Conservation (phyloP, 2,888 invertebrate species). For the Trachelus tabidus region DNA sequence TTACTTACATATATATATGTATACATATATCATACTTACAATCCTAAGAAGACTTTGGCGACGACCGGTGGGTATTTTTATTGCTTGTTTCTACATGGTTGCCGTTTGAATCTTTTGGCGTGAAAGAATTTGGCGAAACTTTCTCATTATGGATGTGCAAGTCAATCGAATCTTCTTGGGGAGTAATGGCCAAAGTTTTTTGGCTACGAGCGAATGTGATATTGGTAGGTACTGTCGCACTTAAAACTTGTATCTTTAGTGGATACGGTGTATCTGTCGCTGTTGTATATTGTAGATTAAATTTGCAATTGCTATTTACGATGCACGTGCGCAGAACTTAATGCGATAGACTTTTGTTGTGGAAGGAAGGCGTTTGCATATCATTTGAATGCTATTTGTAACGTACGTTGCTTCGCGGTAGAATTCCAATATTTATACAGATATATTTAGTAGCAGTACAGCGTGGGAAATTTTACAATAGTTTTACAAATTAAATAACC, state of each 20-base stretch:
- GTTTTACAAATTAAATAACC: not conserved
- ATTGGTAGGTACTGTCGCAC: not conserved
- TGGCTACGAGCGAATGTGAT: not conserved
- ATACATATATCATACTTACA: not conserved
- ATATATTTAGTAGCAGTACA: not conserved
- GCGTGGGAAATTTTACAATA: not conserved
- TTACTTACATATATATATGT: not conserved
- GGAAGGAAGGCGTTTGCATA: not conserved
- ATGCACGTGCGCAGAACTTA: not conserved
- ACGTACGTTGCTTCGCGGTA: not conserved
- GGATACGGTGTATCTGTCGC: not conserved
- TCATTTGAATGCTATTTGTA: not conserved
- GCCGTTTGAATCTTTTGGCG: not conserved
- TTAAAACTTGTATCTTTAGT: not conserved
- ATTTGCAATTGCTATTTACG: not conserved
- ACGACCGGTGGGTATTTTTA: not conserved
- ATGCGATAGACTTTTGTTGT: not conserved
- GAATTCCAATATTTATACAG: not conserved
- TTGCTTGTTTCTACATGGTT: not conserved
- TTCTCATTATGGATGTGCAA: not conserved
- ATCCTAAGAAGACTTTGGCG: not conserved
- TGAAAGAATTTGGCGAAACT: not conserved
- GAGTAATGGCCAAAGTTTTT: not conserved
- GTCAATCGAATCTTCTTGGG: not conserved
- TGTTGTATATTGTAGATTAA: not conserved